Conservation (phyloP, 2,888 invertebrate genomes). For the Gasteruption jaculator region DNA sequence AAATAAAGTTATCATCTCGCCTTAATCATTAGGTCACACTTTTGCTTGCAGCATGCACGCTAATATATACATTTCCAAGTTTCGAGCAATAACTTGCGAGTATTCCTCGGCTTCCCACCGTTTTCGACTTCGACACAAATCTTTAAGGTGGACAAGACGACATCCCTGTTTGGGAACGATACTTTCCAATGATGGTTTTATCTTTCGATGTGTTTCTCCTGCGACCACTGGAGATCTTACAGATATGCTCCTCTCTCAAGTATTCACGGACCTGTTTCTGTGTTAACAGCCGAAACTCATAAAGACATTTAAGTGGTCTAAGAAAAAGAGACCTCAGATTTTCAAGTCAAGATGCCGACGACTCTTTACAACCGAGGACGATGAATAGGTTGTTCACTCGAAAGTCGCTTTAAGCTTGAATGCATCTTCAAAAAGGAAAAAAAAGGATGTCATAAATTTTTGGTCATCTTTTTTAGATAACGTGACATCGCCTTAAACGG, state of each 20-base stretch:
- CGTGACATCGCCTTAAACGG: too few relatives aligned
- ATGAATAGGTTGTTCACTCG: conserved; percentile 39
- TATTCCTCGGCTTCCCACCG: conserved; percentile 15
- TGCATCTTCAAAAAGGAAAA: too few relatives aligned
- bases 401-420: conserved; percentile 21
- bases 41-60: too few relatives aligned
- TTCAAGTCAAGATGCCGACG: conserved; percentile 23
- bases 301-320: conserved; percentile 47
- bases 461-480: too few relatives aligned
- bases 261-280: conserved; percentile 39
- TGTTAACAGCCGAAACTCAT: conserved; percentile 51
- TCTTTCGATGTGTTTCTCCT: conserved; percentile 27
- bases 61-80: too few relatives aligned
- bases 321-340: conserved; percentile 25
- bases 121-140: conserved; percentile 14
- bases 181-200: conserved; percentile 40
- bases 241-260: conserved; percentile 27
- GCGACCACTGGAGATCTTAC: conserved; percentile 41
- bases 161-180: conserved; percentile 23
- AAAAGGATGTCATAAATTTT: conserved; percentile 20
- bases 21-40: too few relatives aligned
- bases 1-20: too few relatives aligned
- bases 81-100: too few relatives aligned
- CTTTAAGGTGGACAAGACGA: conserved; percentile 16
- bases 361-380: conserved; percentile 25